Evolutionary conservation across 2,888 invertebrate species (phyloP), one percentile per base, ranked within the genome.

Genomic region (Lasioglossum leucozonium): DNA sequence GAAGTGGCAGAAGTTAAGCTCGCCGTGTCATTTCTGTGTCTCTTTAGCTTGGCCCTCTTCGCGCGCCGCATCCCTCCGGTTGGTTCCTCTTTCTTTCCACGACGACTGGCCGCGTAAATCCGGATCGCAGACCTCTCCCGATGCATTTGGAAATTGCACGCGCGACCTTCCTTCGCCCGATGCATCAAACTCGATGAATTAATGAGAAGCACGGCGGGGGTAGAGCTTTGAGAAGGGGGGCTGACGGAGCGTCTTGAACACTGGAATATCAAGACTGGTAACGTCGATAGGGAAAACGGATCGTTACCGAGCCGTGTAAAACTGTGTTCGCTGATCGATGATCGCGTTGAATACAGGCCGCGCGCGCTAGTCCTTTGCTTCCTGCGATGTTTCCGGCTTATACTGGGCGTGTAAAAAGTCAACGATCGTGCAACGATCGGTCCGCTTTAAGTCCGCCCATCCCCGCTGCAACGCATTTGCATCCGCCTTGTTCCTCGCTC

Each of bases 11-110:
- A 92, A 94, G 92, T 92, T 93, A 92, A 93, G 91, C 87, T 87
- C 91, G 87, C 87, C 92, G 91, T 91, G 94, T 93, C 94, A 93
- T 92, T 93, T 93, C 91, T 89, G 92, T 91, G 93, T 93, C 93
- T 92, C 91, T 92, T 93, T 92, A 93, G 90, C 77, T 77, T 84
- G 81, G 80, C 74, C 78, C 82, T 72, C 77, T 44, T 77, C 82
- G 40, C 26, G 72, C 76, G 74, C n/a, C n/a, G n/a, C n/a, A n/a
- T 82, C 74, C 58, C 82, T 51, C 77, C 71, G 80, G 18, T 77
- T 79, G 80, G 18, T 77, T 79, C 51, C 44, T 77, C 82, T 82
- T 79, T 81, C 79, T 83, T 82, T 78, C 67, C 30, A 2, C 30
- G 37, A 30, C 62, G 37, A 40, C 67, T 44, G 75, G 77, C 75